These are phyloP conservation scores for Escarpia spicata DNA, from an alignment of 2,888 invertebrate genomes.

Conservation along the genomic window DNA sequence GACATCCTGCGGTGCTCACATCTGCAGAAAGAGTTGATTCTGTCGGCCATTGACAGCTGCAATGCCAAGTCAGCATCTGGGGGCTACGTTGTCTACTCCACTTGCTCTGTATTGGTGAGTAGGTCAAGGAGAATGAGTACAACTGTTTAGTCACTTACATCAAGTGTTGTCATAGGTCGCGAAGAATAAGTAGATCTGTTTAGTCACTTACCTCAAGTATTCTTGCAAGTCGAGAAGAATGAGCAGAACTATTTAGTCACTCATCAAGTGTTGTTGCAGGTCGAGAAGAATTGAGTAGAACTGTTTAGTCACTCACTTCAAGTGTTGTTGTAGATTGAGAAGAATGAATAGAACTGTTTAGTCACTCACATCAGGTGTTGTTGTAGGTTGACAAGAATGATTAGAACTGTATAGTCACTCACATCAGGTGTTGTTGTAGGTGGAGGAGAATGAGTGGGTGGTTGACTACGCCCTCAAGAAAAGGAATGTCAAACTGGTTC, in stretches of 20 bases:
- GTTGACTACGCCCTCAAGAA: constrained; percentile 94
- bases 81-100: constrained; percentile 97
- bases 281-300: constrained; percentile 95
- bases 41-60: constrained; percentile 96
- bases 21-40: constrained; percentile 88
- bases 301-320: too few relatives aligned
- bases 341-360: background rate
- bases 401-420: too few relatives aligned
- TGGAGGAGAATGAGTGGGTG: constrained; percentile 98
- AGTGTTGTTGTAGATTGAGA: too few relatives aligned
- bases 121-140: background rate
- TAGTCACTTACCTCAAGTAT: background rate
- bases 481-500: constrained; percentile 88
- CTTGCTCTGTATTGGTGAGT: constrained; percentile 79
- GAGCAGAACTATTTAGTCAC: constrained; percentile 73
- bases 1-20: constrained; percentile 92
- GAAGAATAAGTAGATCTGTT: constrained; percentile 86
- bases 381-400: too few relatives aligned
- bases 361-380: too few relatives aligned
- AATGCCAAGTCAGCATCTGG: constrained; percentile 92
- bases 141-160: background rate
- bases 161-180: constrained; percentile 75
- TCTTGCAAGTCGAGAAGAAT: constrained; percentile 88
- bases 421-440: constrained; percentile 66
- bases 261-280: constrained; percentile 65